phyloP scores from a whole-genome alignment of 2,888 invertebrate genomes.

The Platerodrilus igneus region DNA sequence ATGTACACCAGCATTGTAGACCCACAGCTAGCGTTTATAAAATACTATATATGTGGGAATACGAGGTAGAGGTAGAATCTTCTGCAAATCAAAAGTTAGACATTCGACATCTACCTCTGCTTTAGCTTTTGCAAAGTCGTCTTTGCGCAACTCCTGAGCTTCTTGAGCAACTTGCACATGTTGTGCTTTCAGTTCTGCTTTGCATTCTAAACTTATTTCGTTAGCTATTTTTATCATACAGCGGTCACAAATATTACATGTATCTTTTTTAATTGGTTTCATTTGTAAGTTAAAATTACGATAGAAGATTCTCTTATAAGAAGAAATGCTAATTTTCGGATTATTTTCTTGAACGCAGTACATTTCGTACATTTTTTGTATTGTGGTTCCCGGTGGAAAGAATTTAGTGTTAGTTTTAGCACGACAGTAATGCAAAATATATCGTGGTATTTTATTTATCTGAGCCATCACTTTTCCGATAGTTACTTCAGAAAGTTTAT shows the following conservation, averaged over 20 bases:
- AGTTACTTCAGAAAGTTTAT: too few relatives aligned
- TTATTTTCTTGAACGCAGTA: too few relatives aligned
- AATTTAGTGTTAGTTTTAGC: too few relatives aligned
- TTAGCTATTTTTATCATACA: slow-evolving; percentile 7
- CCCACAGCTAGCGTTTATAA: slow-evolving; percentile 34
- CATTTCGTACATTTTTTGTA: too few relatives aligned
- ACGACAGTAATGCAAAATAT: too few relatives aligned
- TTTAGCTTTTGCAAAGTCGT: slow-evolving; percentile 13
- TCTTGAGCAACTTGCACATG: slow-evolving; percentile 5
- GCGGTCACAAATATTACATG: slow-evolving; percentile 11
- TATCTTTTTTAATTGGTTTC: slow-evolving; percentile 14
- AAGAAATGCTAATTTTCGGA: too few relatives aligned
- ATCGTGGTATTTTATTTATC: too few relatives aligned
- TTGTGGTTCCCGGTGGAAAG: too few relatives aligned
- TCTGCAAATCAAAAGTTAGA: slow-evolving; percentile 29
- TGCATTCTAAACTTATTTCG: slow-evolving; percentile 2
- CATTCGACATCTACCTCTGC: slow-evolving; percentile 12
- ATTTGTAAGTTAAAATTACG: slow-evolving; percentile 7
- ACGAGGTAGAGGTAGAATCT: slow-evolving; percentile 29
- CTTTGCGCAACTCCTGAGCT: slow-evolving; percentile 15
- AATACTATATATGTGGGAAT: slow-evolving; percentile 30
- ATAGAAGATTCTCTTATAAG: too few relatives aligned
- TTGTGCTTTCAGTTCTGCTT: slow-evolving; percentile 3
- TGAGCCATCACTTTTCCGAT: too few relatives aligned
- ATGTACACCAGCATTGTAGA: slow-evolving; percentile 31